Base-by-base conservation (phyloP, 2,113 vertebrate genomes). In the Morone saxatilis region DNA sequence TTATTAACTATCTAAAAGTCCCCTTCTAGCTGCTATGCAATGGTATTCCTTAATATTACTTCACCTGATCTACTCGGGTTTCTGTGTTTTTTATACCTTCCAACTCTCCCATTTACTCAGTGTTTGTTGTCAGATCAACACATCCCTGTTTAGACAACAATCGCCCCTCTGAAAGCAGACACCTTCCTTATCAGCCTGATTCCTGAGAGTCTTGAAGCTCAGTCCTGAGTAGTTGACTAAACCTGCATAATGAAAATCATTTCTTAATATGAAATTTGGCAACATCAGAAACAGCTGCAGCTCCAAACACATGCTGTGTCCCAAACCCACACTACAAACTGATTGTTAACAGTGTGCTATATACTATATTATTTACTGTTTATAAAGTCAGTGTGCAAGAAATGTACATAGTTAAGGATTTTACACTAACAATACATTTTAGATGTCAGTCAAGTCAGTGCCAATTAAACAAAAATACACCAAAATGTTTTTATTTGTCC, bases 141-240 rank as follows among this genome's bases (percentile, higher is more conserved):
- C 79, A 86, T 85, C 71, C 67, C 81, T 93, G 91, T 94, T 95
- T 90, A 89, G 86, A 88, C 91, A 94, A 91, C 92, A 92, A 87
- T 74, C 56, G 62, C 85, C 40, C 60, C 48, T 60, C 76, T 66
- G 85, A 87, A 89, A 92, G 70, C 72, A 65, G 70, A 90, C 69
- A 85, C 85, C 76, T 74, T 84, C 73, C 74, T 90, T 90, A 89
- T 91, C 88, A 65, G 75, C 63, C 80, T n/a, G 69, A 85, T 60
- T 50, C 53, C 59, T 2, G 45, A 51, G n/a, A 68, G 56, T 40
- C 76, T 60, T 53, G 2, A 43, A 76, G 65, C 38, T 79, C 68
- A 69, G 48, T 40, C 47, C 56, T 1, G n/a, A 76, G 68, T n/a
- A n/a, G 47, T 60, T 78, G 56, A 53, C 62, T 56, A 66, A 76